phyloP scores from a whole-genome alignment of 1,140 invertebrate genomes.

The Macrobrachium nipponense region DNA sequence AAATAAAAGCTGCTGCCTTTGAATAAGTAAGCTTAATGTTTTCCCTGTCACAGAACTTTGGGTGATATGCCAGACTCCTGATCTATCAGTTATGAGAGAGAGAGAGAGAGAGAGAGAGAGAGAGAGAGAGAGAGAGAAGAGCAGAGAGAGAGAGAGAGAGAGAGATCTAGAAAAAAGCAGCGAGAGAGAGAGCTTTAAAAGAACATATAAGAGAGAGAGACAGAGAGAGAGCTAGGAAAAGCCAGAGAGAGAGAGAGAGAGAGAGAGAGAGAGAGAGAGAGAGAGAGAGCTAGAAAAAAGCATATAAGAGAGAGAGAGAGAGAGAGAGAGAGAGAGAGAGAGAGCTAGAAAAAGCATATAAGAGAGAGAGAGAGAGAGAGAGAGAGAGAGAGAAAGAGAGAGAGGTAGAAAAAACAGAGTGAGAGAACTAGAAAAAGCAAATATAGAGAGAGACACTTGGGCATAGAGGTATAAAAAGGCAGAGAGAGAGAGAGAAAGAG shows the following conservation, averaged over 20 bases:
- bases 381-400: not conserved
- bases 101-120: not conserved
- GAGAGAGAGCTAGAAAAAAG: not conserved
- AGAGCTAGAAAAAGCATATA: not conserved
- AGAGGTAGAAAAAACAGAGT: too few relatives aligned
- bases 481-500: not conserved
- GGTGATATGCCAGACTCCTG: too few relatives aligned
- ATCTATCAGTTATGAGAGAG: not conserved
- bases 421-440: too few relatives aligned
- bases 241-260: not conserved
- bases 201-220: not conserved
- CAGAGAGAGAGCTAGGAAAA: not conserved
- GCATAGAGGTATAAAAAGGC: too few relatives aligned
- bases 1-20: too few relatives aligned
- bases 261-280: slow-evolving; percentile 12
- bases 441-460: not conserved
- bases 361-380: not conserved
- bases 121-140: not conserved
- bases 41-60: too few relatives aligned
- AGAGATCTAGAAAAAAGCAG: not conserved
- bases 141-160: not conserved
- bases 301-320: not conserved
- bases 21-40: too few relatives aligned
- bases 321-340: not conserved
- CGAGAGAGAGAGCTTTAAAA: not conserved